phyloP scores from a whole-genome alignment of 2,797 vertebrate genomes.

The Sebastes glaucus region DNA sequence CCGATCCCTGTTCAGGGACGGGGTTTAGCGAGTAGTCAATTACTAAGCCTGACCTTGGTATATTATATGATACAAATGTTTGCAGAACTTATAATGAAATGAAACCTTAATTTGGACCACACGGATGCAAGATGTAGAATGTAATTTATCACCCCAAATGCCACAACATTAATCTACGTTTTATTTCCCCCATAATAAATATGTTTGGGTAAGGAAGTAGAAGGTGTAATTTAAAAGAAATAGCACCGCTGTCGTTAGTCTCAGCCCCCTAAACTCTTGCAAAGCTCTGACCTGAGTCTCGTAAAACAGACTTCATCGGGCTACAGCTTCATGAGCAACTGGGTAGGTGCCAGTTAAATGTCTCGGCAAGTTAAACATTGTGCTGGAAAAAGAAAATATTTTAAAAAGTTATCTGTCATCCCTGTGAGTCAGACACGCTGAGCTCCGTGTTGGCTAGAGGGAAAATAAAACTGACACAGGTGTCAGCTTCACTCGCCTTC shows the following conservation, averaged over 20 bases:
- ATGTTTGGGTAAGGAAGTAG: conserved; percentile 22
- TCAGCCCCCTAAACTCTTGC: not conserved
- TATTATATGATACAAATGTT: not conserved
- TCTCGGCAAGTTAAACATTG: conserved; percentile 39
- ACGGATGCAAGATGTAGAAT: not conserved
- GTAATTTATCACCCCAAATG: conserved; percentile 45
- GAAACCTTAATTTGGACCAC: conserved; percentile 14
- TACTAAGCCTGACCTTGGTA: conserved; percentile 11
- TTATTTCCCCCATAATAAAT: conserved; percentile 37
- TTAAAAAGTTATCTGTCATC: conserved; percentile 46
- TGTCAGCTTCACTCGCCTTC: conserved; percentile 61
- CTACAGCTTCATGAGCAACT: conserved; percentile 14
- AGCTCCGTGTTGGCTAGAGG: conserved; percentile 42
- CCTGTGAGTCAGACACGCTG: conserved; percentile 40
- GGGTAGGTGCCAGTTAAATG: conserved; percentile 31
- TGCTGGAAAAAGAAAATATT: not conserved
- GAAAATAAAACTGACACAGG: conserved; percentile 68
- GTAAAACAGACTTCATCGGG: conserved; percentile 42
- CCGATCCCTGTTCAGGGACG: not conserved
- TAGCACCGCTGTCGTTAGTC: not conserved
- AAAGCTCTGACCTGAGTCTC: conserved; percentile 2
- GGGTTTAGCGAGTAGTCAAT: not conserved
- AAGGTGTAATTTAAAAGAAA: conserved; percentile 37
- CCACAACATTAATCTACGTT: conserved; percentile 31
- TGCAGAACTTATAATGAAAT: conserved; percentile 19